phyloP scores from a whole-genome alignment of 2,113 vertebrate genomes.

The Podarcis raffonei region DNA sequence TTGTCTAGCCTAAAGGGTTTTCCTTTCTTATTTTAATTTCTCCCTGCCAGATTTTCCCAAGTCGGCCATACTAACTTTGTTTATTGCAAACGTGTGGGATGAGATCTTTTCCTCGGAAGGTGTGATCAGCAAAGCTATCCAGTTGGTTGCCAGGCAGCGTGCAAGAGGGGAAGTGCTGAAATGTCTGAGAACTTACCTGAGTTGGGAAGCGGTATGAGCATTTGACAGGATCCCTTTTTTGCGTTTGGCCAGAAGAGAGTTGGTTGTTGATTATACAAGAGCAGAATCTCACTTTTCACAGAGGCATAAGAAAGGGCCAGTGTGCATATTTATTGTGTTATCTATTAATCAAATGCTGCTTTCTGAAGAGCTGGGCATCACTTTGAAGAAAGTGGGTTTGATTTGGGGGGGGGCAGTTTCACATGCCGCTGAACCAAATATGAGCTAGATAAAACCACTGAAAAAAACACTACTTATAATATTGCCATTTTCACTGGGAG shows the following conservation, averaged over 20 bases:
- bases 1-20: not conserved
- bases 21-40: slow-evolving; percentile 16
- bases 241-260: not conserved
- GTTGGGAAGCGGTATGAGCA: slow-evolving; percentile 87
- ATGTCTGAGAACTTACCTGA: slow-evolving; percentile 82
- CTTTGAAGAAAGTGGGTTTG: not conserved
- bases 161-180: slow-evolving; percentile 75
- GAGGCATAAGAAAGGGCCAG: not conserved
- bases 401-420: not conserved
- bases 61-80: slow-evolving; percentile 86
- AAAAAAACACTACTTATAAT: too few relatives aligned
- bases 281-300: not conserved
- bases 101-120: slow-evolving; percentile 81
- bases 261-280: slow-evolving; percentile 8
- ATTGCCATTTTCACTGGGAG: too few relatives aligned
- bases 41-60: slow-evolving; percentile 84
- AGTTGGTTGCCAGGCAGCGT: slow-evolving; percentile 81
- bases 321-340: not conserved
- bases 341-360: not conserved
- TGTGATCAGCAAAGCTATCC: slow-evolving; percentile 85
- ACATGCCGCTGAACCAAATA: not conserved
- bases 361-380: not conserved
- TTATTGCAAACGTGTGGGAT: slow-evolving; percentile 88
- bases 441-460: too few relatives aligned
- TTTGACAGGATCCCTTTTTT: not conserved